phyloP scores from a whole-genome alignment of 1,140 invertebrate genomes.

The Pseudomyrmex dendroicus region DNA sequence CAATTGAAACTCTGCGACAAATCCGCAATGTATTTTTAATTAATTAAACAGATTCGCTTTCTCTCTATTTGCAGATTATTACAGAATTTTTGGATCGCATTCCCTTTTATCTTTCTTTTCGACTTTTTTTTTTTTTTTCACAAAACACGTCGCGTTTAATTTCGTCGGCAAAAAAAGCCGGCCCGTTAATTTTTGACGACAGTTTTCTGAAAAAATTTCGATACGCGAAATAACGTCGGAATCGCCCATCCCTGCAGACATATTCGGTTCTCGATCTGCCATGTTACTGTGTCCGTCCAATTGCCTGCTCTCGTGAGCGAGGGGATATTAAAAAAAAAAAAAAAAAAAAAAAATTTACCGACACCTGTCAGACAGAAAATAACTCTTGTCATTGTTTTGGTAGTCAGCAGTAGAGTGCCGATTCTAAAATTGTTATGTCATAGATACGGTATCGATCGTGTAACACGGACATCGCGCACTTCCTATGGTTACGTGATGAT shows the following conservation, averaged over 20 bases:
- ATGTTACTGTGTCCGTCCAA: conserved; percentile 66
- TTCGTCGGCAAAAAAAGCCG: background rate
- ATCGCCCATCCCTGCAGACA: conserved; percentile 43
- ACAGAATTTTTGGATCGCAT: background rate
- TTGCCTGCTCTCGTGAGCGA: conserved; percentile 64
- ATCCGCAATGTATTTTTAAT: background rate
- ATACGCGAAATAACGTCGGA: conserved; percentile 60
- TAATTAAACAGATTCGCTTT: background rate
- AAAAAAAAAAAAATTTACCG: conserved; percentile 56
- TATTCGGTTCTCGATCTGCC: conserved; percentile 47
- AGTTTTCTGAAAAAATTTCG: conserved; percentile 27
- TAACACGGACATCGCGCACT: conserved; percentile 27
- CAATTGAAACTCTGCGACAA: background rate
- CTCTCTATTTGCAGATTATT: background rate
- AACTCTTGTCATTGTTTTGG: conserved; percentile 70
- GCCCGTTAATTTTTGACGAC: conserved; percentile 2
- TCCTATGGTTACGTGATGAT: conserved; percentile 33
- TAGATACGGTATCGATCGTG: conserved; percentile 45
- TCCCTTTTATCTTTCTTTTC: background rate
- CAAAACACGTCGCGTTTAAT: background rate
- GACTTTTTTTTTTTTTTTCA: background rate
- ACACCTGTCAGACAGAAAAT: conserved; percentile 73
- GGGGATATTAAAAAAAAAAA: conserved; percentile 50
- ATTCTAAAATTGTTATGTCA: conserved; percentile 61
- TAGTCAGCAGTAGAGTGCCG: conserved; percentile 60